Evolutionary conservation across 2,113 vertebrate species (phyloP).

Genomic region (Calypte anna): DNA sequence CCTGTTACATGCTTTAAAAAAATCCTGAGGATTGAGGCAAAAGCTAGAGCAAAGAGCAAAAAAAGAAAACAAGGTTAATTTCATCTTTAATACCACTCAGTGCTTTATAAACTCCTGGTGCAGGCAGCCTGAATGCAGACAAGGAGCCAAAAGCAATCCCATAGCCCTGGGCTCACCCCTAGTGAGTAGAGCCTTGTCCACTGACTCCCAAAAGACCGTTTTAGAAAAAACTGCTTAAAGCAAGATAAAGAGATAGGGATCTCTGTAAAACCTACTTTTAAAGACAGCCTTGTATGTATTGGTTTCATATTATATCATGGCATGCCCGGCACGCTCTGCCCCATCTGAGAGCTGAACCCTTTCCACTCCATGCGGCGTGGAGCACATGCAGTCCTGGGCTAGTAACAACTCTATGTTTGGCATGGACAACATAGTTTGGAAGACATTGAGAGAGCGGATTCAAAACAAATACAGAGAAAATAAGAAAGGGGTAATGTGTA

Average conservation of each 20-base stretch:
- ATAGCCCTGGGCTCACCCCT: neutral
- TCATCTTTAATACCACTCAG: neutral
- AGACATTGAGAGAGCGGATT: neutral
- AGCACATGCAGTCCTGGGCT: neutral
- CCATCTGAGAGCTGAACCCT: neutral
- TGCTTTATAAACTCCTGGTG: neutral
- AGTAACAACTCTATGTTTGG: neutral
- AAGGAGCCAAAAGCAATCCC: neutral
- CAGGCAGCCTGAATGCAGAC: neutral
- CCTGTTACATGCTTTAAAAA: neutral
- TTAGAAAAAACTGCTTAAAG: constrained; percentile 32
- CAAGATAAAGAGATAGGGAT: neutral
- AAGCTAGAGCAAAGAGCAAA: neutral
- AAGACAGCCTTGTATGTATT: constrained; percentile 32
- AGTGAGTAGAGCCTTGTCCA: neutral
- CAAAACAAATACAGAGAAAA: constrained; percentile 26
- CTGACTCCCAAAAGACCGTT: neutral
- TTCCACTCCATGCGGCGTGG: neutral
- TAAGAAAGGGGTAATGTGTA: neutral
- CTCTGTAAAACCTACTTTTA: constrained; percentile 23
- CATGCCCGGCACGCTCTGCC: constrained; percentile 11
- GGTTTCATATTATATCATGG: constrained; percentile 66
- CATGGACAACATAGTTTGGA: constrained; percentile 35
- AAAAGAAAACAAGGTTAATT: neutral
- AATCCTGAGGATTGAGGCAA: neutral